Conservation (phyloP, 2,797 vertebrate species). For the Alexandromys oeconomus region DNA sequence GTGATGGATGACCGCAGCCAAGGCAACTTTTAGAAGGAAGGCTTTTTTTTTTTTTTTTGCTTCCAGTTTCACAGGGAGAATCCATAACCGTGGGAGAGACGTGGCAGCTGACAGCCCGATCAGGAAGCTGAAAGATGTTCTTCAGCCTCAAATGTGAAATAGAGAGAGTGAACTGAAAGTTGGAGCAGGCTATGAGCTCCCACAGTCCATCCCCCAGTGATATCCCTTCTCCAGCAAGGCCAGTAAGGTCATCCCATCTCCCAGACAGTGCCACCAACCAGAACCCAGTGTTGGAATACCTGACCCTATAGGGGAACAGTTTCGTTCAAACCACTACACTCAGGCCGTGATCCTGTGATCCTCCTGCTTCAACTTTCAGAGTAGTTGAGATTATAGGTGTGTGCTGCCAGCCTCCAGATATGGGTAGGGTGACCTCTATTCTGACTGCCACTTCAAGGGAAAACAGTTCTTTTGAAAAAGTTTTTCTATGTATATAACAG, state of each 20-base stretch:
- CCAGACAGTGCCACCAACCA: background rate
- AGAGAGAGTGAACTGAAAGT: background rate
- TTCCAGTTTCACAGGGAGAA: background rate
- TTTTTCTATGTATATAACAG: background rate
- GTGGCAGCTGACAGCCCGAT: background rate
- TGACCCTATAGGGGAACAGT: background rate
- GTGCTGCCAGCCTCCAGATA: background rate
- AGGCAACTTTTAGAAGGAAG: background rate
- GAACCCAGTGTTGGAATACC: background rate
- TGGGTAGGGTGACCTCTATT: background rate
- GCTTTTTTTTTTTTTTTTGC: background rate
- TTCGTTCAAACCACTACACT: background rate
- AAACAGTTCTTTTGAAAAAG: background rate
- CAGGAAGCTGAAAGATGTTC: background rate
- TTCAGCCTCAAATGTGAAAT: background rate
- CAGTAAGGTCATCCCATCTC: background rate
- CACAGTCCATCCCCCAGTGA: background rate
- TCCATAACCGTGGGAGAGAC: background rate
- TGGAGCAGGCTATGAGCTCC: background rate
- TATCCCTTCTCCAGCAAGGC: background rate
- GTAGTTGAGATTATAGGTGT: no score
- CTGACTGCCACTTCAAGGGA: background rate
- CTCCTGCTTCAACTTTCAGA: background rate
- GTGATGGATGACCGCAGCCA: background rate
- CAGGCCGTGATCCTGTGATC: background rate